A percentile compares a stretch with the other conserved stretches of the same genome.
Evolutionary conservation across 2,797 vertebrate species (phyloP).

Genomic region (Pempheris klunzingeri): DNA sequence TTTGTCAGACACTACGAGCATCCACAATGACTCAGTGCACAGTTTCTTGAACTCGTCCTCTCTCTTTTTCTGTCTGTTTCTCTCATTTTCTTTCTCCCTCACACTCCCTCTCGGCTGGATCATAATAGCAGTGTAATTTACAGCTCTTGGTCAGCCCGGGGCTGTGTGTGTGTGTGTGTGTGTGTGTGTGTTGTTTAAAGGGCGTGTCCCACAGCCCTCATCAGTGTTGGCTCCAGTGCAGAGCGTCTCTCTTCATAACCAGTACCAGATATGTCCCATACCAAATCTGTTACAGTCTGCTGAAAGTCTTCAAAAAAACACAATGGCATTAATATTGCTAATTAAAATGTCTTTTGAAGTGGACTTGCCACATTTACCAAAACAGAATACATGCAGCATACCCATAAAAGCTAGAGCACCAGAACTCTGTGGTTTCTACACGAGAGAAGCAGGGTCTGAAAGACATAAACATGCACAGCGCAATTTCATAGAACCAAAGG

Average conservation of each 20-base stretch:
- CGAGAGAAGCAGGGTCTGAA: neutral
- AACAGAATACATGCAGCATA: neutral
- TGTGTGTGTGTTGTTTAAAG: constrained; percentile 67
- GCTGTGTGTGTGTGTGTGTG: constrained; percentile 28
- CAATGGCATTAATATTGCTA: constrained; percentile 16
- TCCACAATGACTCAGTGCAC: constrained; percentile 51
- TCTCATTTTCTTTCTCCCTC: constrained; percentile 45
- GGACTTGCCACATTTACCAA: neutral
- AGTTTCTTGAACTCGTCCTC: constrained; percentile 45
- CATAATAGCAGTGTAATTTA: constrained; percentile 72
- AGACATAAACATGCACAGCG: neutral
- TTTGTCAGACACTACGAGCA: constrained; percentile 46
- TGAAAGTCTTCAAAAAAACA: constrained; percentile 46
- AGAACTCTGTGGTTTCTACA: neutral
- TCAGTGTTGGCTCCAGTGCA: constrained; percentile 66
- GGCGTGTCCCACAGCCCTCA: constrained; percentile 71
- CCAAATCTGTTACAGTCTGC: constrained; percentile 62
- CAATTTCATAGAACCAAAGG: neutral
- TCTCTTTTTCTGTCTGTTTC: constrained; percentile 41
- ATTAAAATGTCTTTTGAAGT: constrained; percentile 19
- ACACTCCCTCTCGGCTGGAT: constrained; percentile 37
- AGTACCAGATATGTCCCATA: constrained; percentile 71
- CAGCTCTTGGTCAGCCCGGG: constrained; percentile 67
- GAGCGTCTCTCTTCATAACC: constrained; percentile 65
- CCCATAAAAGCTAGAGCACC: neutral